phyloP scores from a whole-genome alignment of 2,888 invertebrate species.

The Entomobrya multifasciata region DNA sequence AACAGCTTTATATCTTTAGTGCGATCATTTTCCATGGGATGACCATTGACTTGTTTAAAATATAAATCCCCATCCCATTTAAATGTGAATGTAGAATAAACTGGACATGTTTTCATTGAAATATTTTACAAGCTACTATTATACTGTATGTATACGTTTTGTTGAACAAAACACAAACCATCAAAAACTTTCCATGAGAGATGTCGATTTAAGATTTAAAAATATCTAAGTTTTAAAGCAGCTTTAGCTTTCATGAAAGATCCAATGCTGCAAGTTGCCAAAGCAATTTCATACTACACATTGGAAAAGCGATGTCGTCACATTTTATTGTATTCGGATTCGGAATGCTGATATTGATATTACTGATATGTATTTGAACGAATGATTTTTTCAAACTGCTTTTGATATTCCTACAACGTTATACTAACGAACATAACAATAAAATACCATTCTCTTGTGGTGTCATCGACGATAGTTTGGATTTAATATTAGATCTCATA shows the following conservation, averaged over 20 bases:
- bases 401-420: not conserved
- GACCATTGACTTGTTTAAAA: constrained; percentile 66
- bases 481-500: not conserved
- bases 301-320: constrained; percentile 42
- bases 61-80: constrained; percentile 21
- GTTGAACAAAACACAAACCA: constrained; percentile 41
- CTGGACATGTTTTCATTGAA: not conserved
- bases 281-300: not conserved
- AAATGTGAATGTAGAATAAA: constrained; percentile 55
- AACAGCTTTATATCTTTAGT: not conserved
- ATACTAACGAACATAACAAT: not conserved
- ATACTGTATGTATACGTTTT: no score
- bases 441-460: not conserved
- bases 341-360: constrained; percentile 39
- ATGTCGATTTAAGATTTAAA: constrained; percentile 1
- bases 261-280: not conserved
- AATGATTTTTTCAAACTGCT: not conserved
- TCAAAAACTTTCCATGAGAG: constrained; percentile 14
- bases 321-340: constrained; percentile 51
- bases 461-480: not conserved
- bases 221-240: not conserved
- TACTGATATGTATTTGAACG: not conserved
- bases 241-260: not conserved
- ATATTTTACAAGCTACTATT: constrained; percentile 24
- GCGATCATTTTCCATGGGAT: constrained; percentile 56